A percentile compares a stretch with the other conserved stretches of the same genome.
Evolutionary conservation across 2,888 invertebrate species (phyloP).

Genomic region (Caenorhabditis sp.): DNA sequence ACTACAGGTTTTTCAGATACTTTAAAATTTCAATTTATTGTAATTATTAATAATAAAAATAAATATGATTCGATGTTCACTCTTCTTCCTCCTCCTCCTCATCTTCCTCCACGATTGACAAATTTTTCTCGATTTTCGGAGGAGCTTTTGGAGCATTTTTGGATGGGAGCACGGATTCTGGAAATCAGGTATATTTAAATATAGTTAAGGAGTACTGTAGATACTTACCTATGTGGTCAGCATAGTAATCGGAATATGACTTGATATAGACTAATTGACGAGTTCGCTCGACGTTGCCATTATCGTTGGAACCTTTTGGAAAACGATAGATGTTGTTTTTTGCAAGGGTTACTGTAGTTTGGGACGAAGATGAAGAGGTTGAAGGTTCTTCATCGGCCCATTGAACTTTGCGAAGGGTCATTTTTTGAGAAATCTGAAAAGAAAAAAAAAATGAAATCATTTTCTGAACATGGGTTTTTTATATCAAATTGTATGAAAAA

Average conservation of each 20-base stretch:
- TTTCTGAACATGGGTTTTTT: too few relatives aligned
- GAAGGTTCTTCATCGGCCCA: slow-evolving; percentile 30
- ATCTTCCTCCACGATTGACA: slow-evolving; percentile 34
- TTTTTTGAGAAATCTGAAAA: slow-evolving; percentile 1
- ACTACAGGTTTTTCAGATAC: background rate
- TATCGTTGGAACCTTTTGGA: background rate
- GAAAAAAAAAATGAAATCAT: too few relatives aligned
- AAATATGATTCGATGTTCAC: background rate
- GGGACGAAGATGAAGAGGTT: background rate
- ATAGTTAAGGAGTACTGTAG: background rate
- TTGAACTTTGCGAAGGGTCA: slow-evolving; percentile 29
- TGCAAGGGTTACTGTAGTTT: too few relatives aligned
- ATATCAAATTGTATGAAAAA: background rate
- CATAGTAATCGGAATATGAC: slow-evolving; percentile 5
- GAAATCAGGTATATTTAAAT: background rate
- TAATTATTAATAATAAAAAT: background rate
- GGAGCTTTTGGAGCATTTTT: background rate
- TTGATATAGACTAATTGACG: background rate
- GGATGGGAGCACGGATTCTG: background rate
- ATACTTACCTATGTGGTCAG: slow-evolving; percentile 9
- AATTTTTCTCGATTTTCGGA: slow-evolving; percentile 25
- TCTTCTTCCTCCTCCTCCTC: background rate
- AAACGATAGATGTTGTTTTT: background rate
- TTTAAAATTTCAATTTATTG: background rate
- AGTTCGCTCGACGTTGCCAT: background rate